Percentiles rank a stretch among this genome's conserved stretches.
Conservation (phyloP, 64 coral and sea anemone species). For the Porites lutea region DNA sequence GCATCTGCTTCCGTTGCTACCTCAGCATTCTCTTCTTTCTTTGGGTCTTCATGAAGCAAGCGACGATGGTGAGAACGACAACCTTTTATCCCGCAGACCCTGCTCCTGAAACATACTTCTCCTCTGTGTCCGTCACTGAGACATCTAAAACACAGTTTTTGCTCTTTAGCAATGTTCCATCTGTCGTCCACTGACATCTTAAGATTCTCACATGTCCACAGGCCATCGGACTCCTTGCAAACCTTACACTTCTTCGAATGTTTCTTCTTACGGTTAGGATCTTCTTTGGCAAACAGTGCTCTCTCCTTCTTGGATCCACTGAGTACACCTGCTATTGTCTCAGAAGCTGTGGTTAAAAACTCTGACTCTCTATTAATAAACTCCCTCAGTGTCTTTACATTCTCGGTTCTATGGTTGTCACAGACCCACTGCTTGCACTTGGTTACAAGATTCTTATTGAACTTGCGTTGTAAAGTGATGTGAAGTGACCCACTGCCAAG, state of each 20-base stretch:
- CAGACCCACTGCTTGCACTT: slow-evolving; percentile 64
- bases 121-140: slow-evolving; percentile 8
- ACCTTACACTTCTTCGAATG: slow-evolving; percentile 12
- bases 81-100: slow-evolving; percentile 1
- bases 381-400: slow-evolving; percentile 28
- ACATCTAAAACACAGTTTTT: slow-evolving; percentile 46
- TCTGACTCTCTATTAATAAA: slow-evolving; percentile 65
- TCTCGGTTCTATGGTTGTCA: slow-evolving; percentile 30
- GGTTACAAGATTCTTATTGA: slow-evolving; percentile 29
- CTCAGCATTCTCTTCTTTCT: neutral
- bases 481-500: slow-evolving; percentile 59
- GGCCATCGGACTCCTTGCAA: slow-evolving; percentile 17
- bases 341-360: slow-evolving; percentile 57
- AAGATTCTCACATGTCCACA: slow-evolving; percentile 29
- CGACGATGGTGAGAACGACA: slow-evolving; percentile 14
- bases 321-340: slow-evolving; percentile 38
- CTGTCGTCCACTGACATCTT: neutral
- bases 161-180: slow-evolving; percentile 50
- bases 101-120: neutral
- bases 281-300: neutral
- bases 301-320: neutral
- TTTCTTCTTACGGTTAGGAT: neutral
- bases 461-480: slow-evolving; percentile 55
- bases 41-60: slow-evolving; percentile 15
- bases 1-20: neutral